These are phyloP conservation scores for Leptinotarsa undecemlineata DNA, from an alignment of 1,140 invertebrate species.

Conservation along the genomic window DNA sequence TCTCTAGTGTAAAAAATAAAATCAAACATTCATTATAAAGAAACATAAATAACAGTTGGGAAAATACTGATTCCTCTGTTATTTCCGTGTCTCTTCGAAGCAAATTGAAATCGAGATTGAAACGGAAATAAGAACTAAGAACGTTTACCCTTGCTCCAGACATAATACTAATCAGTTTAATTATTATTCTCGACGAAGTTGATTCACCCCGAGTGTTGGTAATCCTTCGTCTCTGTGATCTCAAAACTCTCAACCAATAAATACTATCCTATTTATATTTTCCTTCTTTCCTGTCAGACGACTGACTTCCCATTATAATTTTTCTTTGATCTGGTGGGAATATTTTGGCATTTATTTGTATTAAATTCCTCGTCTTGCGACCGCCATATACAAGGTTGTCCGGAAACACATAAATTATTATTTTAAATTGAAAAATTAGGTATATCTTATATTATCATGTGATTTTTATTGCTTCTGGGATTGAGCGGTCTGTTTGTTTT, in stretches of 20 bases:
- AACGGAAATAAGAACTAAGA: not conserved
- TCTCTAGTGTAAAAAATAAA: too few relatives aligned
- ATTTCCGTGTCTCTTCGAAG: too few relatives aligned
- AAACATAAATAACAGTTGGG: too few relatives aligned
- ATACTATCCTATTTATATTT: conserved; percentile 15
- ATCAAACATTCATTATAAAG: too few relatives aligned
- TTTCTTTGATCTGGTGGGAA: conserved; percentile 14
- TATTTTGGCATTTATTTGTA: conserved; percentile 6
- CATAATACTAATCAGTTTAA: conserved; percentile 8
- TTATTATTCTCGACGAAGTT: not conserved
- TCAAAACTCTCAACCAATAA: conserved; percentile 10
- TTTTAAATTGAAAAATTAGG: too few relatives aligned
- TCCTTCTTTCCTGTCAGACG: conserved; percentile 2
- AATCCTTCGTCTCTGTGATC: not conserved
- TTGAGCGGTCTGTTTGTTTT: too few relatives aligned
- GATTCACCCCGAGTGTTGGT: not conserved
- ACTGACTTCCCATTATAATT: conserved; percentile 16
- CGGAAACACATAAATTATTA: too few relatives aligned
- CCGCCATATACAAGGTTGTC: too few relatives aligned
- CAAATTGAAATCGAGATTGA: not conserved
- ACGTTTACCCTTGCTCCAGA: not conserved
- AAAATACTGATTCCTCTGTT: too few relatives aligned
- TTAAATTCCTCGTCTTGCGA: not conserved
- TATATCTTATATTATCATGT: too few relatives aligned
- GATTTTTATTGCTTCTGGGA: too few relatives aligned